Base-by-base conservation (phyloP, 2,797 vertebrate genomes). In the Denticeps clupeoides region DNA sequence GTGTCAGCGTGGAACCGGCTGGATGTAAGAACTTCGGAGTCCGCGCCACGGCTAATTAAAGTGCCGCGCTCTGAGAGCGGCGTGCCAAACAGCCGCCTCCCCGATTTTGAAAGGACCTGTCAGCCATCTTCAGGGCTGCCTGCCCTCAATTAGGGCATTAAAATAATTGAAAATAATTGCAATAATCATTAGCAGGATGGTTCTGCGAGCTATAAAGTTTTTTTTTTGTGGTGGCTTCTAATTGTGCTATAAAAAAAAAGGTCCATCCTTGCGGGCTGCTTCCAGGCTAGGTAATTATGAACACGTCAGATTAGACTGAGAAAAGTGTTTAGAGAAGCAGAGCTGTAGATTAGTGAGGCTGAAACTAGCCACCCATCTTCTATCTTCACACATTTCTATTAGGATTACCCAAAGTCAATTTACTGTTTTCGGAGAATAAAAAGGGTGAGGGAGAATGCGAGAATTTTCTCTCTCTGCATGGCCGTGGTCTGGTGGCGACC, bases 111-210 rank as follows among this genome's bases (percentile, higher is more conserved):
- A 73, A 68, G 47, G 53, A 65, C 16, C 59, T 44, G 43, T 68
- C 64, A 65, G 58, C 63, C 56, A 46, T 64, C 55, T 41, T 57
- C 48, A 47, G 41, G 38, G 55, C 59, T 51, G 47, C 25, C 52
- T 59, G 51, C 53, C 55, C 61, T 63, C 60, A 59, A 69, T 75
- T 70, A 60, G 37, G 60, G 42, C 62, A 64, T 70, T 67, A 55
- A 67, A 69, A 66, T 72, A 65, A 81, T 72, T 74, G 66, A 50
- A 53, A 59, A 59, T 67, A 73, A 72, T 74, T 63, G 56, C 50
- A 51, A 62, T 37, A 51, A 60, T 60, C 50, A 58, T 65, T 64
- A 60, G 15, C 7, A 22, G 28, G 53, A 41, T 54, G 62, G 49
- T 53, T 47, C 43, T 11, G 38, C 25, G 37, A 63, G 56, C 45